Evolutionary conservation across 2,888 invertebrate species (phyloP), one percentile per base, ranked within the genome.

Genomic region (Himalopsyche tibetana): DNA sequence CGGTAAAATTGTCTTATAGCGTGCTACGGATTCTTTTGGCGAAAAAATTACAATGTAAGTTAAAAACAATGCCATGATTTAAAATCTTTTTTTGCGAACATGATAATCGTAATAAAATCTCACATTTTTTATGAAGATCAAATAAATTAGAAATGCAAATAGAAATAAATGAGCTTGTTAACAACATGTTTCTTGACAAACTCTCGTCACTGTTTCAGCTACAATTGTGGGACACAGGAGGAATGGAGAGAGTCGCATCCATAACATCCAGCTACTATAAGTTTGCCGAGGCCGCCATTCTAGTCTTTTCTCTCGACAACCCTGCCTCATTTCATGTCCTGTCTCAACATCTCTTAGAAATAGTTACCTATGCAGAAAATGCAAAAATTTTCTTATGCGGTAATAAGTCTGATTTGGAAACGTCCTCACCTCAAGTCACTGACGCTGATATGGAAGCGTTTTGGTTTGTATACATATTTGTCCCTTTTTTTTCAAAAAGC

Each of bases 161-260:
- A 45, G 6, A 45, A 45, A 45, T 45, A 11, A 45, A 11, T 40
- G 3, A 5, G 45, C 19, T 6, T 19, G 74, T 19, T 28, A 28
- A 28, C 74, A 19, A 83, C 88, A 5, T 8, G 45, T 45, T 45
- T 45, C 45, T 91, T 90, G 15, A 51, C 15, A 51, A 51, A 15
- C 15, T 12, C 15, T 89, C 86, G 86, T 89, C 89, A 88, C 87
- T 88, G 88, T 90, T 92, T 82, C 91, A 98, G 98, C 93, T 99
- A 88, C 98, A 98, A 92, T 92, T 99, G 89, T 99, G 98, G 98
- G 99, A 99, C 91, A 99, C 99, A 56, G 98, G 98, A 89, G 98
- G 98, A 82, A 98, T 99, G 97, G 99, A 99, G 92, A 94, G 98
- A 89, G 98, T 98, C 88, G 98, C 98, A 80, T 98, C 98, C 4